Base-by-base conservation (phyloP, 2,113 vertebrate species). In the Brachypodius melanocephalos region DNA sequence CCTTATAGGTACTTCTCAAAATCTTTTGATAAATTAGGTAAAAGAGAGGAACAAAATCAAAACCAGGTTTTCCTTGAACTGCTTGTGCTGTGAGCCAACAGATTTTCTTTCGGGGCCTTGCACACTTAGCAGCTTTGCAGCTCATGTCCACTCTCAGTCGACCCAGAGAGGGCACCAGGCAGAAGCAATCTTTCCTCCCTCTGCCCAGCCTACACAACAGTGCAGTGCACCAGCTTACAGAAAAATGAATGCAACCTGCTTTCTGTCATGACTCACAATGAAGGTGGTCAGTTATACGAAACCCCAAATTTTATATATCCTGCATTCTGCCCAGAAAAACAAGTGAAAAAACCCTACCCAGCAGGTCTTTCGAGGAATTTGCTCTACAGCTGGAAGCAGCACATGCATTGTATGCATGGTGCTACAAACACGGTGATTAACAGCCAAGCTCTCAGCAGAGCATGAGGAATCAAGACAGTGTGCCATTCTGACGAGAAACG, bases 321-420 rank as follows among this genome's bases (percentile, higher is more conserved):
- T 57, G 9, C 12, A 63, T 67, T 67, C 24, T 72, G 6, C 18
- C 67, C 20, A 42, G 15, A 46, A 95, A 46, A 90, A 22, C 18
- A 28, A 81, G 26, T 10, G 51, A 43, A 59, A 46, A 3, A 0
- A 0, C 12, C 15, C 40, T 54, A 24, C 17, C 5, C 2, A 46
- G 31, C 21, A 40, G 22, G 9, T 71, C 18, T 68, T 79, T 19
- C 58, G 28, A 58, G 34, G 9, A 76, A 72, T 61, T 59, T 36
- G 9, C 17, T 66, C 29, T 32, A 7, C 28, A 59, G 29, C 8
- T 85, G 48, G 65, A 48, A 79, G 42, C 2, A 79, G 31, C 24
- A 43, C 19, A 28, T 0, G 1, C 32, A 43, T 34, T 69, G 10
- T 13, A 45, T 0, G 0, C 0, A 7, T 6, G 14, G 22, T 67